Evolutionary conservation across 1,140 invertebrate genomes (phyloP), one percentile per base, ranked within the genome.

Genomic region (Drosophila takahashii): DNA sequence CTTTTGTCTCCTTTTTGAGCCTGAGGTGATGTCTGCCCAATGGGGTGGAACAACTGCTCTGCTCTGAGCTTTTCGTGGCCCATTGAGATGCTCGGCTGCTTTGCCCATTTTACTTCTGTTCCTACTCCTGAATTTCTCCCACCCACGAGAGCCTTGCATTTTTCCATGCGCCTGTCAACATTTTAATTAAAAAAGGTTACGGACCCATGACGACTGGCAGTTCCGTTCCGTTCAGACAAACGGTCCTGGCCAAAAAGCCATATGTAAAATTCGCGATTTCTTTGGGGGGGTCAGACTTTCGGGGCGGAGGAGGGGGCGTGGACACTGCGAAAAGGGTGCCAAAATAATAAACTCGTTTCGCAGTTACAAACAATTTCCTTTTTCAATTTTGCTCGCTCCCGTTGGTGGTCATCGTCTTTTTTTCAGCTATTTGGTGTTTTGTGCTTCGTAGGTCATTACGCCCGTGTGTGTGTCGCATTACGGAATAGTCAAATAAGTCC

Each of bases 101-200:
- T 41, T 48, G 26, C 36, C 37, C 54, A 22, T 51, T 44, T 16
- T 29, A 15, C 58, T 4, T 32, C 50, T 29, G 50, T 36, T 16
- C 48, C 39, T 48, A 15, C 36, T 32, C 13, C 39, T 26, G 9
- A 5, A 50, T 37, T 42, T 13, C 52, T n/a, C 5, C 39, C 53
- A 56, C 22, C 29, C 41, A 36, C n/a, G 15, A n/a, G 36, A 51
- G 57, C 41, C 66, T 59, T 76, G 77, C 84, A 87, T 87, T 87
- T 87, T 89, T 87, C 59, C 79, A 86, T 91, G 89, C 61, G 87
- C 87, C 86, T 92, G 90, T 92, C 90, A 92, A 92, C 90, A 90
- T 92, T 92, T 92, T 92, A 92, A 92, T 92, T 92, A 92, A 92
- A 92, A 92, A 92, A 92, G 90, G 90, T 90, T 91, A 81, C 90